Evolutionary conservation across 2,888 invertebrate genomes (phyloP).

Genomic region (Scelioninae gen. 2): DNA sequence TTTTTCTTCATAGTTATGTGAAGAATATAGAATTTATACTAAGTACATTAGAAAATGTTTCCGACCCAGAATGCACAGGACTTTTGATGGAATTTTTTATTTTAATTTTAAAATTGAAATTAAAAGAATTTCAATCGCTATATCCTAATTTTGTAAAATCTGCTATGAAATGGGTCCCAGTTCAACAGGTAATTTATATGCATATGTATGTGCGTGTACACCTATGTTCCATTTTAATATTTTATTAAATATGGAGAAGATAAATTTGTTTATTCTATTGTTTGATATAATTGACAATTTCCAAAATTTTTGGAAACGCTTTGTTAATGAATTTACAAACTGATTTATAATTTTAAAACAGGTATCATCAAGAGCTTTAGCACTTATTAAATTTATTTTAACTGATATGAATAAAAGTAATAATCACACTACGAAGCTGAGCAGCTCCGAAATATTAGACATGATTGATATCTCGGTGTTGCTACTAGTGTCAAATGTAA

Average conservation of each 20-base stretch:
- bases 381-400: conserved; percentile 74
- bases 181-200: conserved; percentile 70
- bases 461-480: conserved; percentile 75
- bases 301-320: too few species aligned
- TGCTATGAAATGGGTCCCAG: conserved; percentile 76
- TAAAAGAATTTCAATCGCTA: conserved; percentile 72
- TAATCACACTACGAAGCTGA: too few species aligned
- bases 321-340: too few species aligned
- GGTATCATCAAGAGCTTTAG: conserved; percentile 75
- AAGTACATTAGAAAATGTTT: conserved; percentile 68
- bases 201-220: too few species aligned
- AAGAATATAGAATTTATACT: conserved; percentile 74
- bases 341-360: conserved; percentile 51
- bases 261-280: too few species aligned
- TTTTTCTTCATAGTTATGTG: conserved; percentile 68
- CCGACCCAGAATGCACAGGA: conserved; percentile 76
- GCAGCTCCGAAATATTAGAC: conserved; percentile 68
- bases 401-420: conserved; percentile 63
- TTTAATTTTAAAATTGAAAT: conserved; percentile 75
- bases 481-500: conserved; percentile 72
- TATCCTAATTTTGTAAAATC: conserved; percentile 74
- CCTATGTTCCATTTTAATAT: too few species aligned
- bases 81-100: conserved; percentile 77
- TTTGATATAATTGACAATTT: too few species aligned
- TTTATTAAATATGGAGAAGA: too few species aligned